Conservation (phyloP, 1,140 invertebrate genomes). For the Neodiprion virginianus region DNA sequence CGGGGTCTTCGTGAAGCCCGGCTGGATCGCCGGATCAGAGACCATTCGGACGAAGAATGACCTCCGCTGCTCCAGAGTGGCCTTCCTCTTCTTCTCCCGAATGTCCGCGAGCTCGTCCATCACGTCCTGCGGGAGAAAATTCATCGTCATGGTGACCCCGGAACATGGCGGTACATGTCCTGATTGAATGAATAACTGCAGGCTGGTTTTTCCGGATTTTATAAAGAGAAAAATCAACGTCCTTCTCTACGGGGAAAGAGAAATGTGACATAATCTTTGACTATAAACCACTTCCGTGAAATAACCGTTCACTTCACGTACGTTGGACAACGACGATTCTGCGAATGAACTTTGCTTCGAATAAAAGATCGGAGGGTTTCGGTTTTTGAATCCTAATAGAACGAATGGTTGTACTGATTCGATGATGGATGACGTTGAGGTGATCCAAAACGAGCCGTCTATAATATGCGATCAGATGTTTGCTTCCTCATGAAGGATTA, state of each 20-base stretch:
- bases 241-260: neutral
- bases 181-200: too few species aligned
- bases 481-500: too few species aligned
- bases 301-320: neutral
- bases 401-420: too few species aligned
- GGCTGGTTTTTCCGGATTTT: too few species aligned
- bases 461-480: too few species aligned
- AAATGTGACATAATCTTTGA: neutral
- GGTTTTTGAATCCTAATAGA: too few species aligned
- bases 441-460: too few species aligned
- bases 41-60: constrained; percentile 98
- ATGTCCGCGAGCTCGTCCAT: constrained; percentile 74
- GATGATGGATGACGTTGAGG: too few species aligned
- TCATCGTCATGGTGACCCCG: too few species aligned
- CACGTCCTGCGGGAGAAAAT: constrained; percentile 61
- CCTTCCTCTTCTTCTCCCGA: constrained; percentile 71
- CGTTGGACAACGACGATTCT: neutral
- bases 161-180: too few species aligned
- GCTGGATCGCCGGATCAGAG: constrained; percentile 89
- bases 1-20: constrained; percentile 59
- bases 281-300: neutral
- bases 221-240: constrained; percentile 1
- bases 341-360: neutral
- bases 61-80: constrained; percentile 85
- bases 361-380: too few species aligned